Percentiles rank a stretch among this genome's conserved stretches.
Conservation (phyloP, 1,140 invertebrate species). For the Ctenoplectra terminalis region DNA sequence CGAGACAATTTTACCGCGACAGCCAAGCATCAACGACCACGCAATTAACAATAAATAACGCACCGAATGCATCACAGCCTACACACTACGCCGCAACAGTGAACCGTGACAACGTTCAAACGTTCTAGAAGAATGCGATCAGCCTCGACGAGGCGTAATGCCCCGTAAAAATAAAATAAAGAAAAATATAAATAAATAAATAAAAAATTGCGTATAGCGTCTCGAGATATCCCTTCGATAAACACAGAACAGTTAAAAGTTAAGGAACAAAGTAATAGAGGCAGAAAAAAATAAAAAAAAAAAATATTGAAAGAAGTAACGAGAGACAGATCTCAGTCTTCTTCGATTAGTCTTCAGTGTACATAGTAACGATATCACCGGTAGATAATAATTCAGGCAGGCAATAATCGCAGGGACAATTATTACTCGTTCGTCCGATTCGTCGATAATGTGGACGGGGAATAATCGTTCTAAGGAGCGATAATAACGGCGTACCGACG, state of each 20-base stretch:
- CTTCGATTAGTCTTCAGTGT: conserved; percentile 51
- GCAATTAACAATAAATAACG: conserved; percentile 4
- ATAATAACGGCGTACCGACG: conserved; percentile 53
- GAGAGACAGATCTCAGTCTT: not conserved
- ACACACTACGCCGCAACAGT: not conserved
- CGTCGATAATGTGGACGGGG: conserved; percentile 44
- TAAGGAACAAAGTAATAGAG: not conserved
- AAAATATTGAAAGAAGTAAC: not conserved
- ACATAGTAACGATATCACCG: conserved; percentile 47
- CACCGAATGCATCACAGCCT: not conserved
- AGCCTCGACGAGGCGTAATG: conserved; percentile 55
- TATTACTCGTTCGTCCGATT: conserved; percentile 55
- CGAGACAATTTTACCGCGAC: conserved; percentile 12
- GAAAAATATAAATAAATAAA: not conserved
- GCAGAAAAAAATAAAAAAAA: not conserved
- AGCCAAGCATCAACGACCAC: conserved; percentile 1
- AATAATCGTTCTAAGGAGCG: conserved; percentile 51
- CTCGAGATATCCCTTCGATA: conserved; percentile 37
- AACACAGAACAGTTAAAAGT: not conserved
- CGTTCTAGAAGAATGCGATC: conserved; percentile 43
- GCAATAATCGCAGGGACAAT: conserved; percentile 51
- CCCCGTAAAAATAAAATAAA: conserved; percentile 4
- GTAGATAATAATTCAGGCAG: conserved; percentile 42
- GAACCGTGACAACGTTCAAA: conserved; percentile 34
- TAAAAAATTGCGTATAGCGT: conserved; percentile 17